Conservation (phyloP, 2,113 vertebrate species). For the Junco hyemalis region DNA sequence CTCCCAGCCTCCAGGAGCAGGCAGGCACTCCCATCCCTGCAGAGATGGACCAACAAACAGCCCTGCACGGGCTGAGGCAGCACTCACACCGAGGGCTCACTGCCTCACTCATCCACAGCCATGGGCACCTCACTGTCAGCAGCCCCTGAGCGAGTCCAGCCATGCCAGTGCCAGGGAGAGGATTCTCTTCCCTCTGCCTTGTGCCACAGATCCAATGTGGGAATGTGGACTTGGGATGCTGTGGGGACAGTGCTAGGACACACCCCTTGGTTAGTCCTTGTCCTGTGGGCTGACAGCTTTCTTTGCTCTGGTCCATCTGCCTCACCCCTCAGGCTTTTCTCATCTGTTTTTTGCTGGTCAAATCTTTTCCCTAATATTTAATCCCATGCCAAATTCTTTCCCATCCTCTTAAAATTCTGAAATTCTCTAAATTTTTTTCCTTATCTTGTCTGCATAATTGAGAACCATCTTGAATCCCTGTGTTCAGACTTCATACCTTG, state of each 20-base stretch:
- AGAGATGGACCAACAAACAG: neutral
- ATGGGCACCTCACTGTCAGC: neutral
- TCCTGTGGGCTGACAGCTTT: neutral
- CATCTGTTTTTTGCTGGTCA: neutral
- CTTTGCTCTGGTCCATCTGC: neutral
- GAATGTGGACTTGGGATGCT: neutral
- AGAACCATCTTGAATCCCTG: neutral
- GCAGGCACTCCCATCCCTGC: neutral
- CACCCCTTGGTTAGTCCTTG: neutral
- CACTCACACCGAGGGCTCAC: rapidly evolving
- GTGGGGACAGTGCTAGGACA: neutral
- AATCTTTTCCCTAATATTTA: neutral
- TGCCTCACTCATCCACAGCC: neutral
- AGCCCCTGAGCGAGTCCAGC: neutral
- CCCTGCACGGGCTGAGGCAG: rapidly evolving
- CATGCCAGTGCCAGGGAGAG: neutral
- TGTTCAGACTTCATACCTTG: neutral
- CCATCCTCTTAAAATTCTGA: neutral
- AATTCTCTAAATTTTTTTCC: neutral
- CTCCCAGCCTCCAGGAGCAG: neutral
- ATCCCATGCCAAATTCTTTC: neutral
- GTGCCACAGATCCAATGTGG: neutral
- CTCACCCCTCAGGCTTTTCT: neutral
- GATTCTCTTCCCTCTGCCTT: neutral
- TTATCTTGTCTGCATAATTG: neutral